A percentile compares a stretch with the other conserved stretches of the same genome.
Evolutionary conservation across 2,888 invertebrate genomes (phyloP).

Genomic region (Heteromyza rotundicornis): DNA sequence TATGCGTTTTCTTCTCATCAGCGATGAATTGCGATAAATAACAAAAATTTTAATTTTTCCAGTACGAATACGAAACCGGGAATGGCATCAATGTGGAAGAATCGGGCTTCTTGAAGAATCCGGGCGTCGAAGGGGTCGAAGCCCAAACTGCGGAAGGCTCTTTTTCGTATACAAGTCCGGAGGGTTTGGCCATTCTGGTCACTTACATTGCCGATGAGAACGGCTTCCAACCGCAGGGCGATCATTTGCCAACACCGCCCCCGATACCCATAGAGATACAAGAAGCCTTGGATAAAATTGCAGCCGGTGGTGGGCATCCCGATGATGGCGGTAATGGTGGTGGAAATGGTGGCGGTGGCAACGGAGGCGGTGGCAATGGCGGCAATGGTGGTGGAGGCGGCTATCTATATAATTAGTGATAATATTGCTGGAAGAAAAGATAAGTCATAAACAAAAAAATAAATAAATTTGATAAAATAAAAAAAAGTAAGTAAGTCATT

Average conservation of each 20-base stretch:
- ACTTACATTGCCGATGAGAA: slow-evolving; percentile 77
- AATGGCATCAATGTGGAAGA: slow-evolving; percentile 77
- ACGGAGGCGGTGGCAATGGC: slow-evolving; percentile 42
- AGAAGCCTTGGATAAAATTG: slow-evolving; percentile 56
- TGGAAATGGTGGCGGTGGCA: slow-evolving; percentile 28
- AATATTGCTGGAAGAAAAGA: background rate
- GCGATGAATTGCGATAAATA: background rate
- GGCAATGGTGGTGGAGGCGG: slow-evolving; percentile 41
- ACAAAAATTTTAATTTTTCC: slow-evolving; percentile 29
- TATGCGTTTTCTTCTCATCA: slow-evolving; percentile 21
- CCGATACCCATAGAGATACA: slow-evolving; percentile 79
- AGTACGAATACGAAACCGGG: slow-evolving; percentile 76
- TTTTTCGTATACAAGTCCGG: slow-evolving; percentile 75
- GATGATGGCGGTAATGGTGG: slow-evolving; percentile 48
- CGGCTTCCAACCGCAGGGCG: slow-evolving; percentile 70
- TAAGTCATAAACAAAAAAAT: background rate
- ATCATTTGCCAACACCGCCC: slow-evolving; percentile 82
- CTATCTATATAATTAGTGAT: slow-evolving; percentile 30
- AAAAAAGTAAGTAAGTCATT: too few relatives aligned
- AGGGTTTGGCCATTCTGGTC: slow-evolving; percentile 70
- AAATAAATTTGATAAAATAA: too few relatives aligned
- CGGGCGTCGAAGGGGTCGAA: slow-evolving; percentile 70
- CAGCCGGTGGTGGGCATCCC: slow-evolving; percentile 55
- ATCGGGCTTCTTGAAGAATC: slow-evolving; percentile 74
- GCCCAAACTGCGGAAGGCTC: slow-evolving; percentile 74